Evolutionary conservation across 2,888 invertebrate species (phyloP).

Genomic region (Crioceris asparagi): DNA sequence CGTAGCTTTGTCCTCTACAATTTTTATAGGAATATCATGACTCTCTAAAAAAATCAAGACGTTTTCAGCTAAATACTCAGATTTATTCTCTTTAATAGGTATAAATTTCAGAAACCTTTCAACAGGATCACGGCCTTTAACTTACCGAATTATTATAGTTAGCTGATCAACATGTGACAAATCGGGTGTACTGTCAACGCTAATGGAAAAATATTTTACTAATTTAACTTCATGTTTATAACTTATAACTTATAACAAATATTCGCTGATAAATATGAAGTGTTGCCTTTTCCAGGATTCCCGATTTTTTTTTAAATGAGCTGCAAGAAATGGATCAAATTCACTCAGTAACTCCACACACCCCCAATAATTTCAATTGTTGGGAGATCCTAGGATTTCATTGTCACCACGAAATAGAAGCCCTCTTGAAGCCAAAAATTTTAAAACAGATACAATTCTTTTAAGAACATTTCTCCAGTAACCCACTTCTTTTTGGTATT

Average conservation of each 20-base stretch:
- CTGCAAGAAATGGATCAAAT: slow-evolving; percentile 8
- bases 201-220: slow-evolving; percentile 4
- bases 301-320: slow-evolving; percentile 20
- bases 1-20: slow-evolving; percentile 24
- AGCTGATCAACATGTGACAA: slow-evolving; percentile 6
- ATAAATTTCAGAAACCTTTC: slow-evolving; percentile 10
- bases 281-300: slow-evolving; percentile 10
- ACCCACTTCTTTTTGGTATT: background rate
- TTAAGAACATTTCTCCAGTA: slow-evolving; percentile 3
- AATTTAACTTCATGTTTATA: slow-evolving; percentile 1
- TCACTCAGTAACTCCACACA: slow-evolving; percentile 7
- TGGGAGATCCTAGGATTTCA: slow-evolving; percentile 19
- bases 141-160: slow-evolving; percentile 3
- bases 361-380: slow-evolving; percentile 7
- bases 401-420: slow-evolving; percentile 21
- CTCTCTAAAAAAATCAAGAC: slow-evolving; percentile 13
- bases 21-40: slow-evolving; percentile 21
- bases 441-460: slow-evolving; percentile 7
- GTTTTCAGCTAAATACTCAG: slow-evolving; percentile 21
- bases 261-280: slow-evolving; percentile 7
- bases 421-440: slow-evolving; percentile 11
- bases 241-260: slow-evolving; percentile 4
- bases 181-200: slow-evolving; percentile 1
- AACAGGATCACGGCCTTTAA: slow-evolving; percentile 5
- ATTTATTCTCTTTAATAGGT: slow-evolving; percentile 24